Percentiles rank a stretch among this genome's conserved stretches.
phyloP scores from a whole-genome alignment of 2,888 invertebrate species.

The Phalera bucephala region DNA sequence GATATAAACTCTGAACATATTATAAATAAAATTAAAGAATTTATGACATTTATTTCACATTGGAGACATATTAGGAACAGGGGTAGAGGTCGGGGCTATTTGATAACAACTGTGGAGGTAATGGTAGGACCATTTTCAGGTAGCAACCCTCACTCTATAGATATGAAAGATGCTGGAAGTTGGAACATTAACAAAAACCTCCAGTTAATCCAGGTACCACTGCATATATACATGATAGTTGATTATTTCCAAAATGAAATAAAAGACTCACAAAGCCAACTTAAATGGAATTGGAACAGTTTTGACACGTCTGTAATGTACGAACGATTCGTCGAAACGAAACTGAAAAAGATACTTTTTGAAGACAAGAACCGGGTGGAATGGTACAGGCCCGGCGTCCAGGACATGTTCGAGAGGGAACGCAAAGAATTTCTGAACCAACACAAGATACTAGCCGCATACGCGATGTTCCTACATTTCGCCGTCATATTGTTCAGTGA shows the following conservation, averaged over 20 bases:
- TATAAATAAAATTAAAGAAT: conserved; percentile 6
- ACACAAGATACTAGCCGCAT: conserved; percentile 16
- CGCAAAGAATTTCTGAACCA: conserved; percentile 7
- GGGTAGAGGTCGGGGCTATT: too few relatives aligned
- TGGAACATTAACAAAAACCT: neutral
- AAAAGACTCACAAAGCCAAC: neutral
- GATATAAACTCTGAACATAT: conserved; percentile 10
- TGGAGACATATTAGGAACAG: too few relatives aligned
- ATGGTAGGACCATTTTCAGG: too few relatives aligned
- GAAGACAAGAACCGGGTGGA: conserved; percentile 19
- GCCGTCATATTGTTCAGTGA: conserved; percentile 1
- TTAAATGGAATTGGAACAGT: conserved; percentile 17
- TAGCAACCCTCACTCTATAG: too few relatives aligned
- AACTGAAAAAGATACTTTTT: conserved; percentile 14
- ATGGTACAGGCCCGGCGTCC: conserved; percentile 11
- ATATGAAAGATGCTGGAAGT: too few relatives aligned
- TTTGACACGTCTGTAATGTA: conserved; percentile 15
- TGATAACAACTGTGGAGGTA: too few relatives aligned
- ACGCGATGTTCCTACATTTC: conserved; percentile 8
- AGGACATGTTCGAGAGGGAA: conserved; percentile 5
- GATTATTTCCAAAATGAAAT: conserved; percentile 11
- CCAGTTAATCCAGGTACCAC: conserved; percentile 2
- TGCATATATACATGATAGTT: conserved; percentile 15
- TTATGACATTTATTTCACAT: conserved; percentile 5
- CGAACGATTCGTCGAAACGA: conserved; percentile 16